Evolutionary conservation across 2,113 vertebrate species (phyloP), one percentile per base, ranked within the genome.

Genomic region (Sterrhoptilus dennistouni): DNA sequence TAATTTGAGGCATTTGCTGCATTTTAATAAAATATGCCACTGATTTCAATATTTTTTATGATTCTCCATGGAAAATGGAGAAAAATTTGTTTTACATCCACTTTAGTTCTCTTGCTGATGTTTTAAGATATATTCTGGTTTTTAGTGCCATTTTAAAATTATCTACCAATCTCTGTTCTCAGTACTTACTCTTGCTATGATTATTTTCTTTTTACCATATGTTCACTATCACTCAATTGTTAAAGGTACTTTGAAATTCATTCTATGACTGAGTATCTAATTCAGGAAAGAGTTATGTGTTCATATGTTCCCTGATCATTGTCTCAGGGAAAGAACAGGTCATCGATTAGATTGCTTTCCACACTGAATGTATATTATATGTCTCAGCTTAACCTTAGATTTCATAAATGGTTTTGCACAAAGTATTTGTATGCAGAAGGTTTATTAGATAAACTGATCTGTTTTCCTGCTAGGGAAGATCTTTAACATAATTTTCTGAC

Each of bases 21-120:
- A 81, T 82, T 95, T 95, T 84, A 97, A 90, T 88, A 71, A 82
- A 93, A 89, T 21, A 49, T 69, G 52, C 78, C 75, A 64, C 25
- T 75, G 71, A 80, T 91, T 86, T 92, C 65, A 83, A 50, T 49
- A 64, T 53, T 80, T 88, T 91, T 93, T 83, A 84, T 28, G 9
- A 38, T 71, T 83, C 79, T 72, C 27, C 33, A 33, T 11, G 29
- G 87, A 81, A 87, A 92, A 60, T 75, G 5, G 44, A 93, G 35
- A 25, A 83, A 81, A 91, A 45, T 52, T 29, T 90, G 71, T 90
- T 88, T 92, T 93, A 78, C 7, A 61, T 60, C 22, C 11, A 24
- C 27, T 54, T 52, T 77, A 77, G 40, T 64, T 78, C 53, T 88
- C 57, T 74, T 91, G 44, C 13, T 90, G 68, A 95, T 69, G 68